Base-by-base conservation (phyloP, 1,140 invertebrate species). In the Acromyrmex heyeri region DNA sequence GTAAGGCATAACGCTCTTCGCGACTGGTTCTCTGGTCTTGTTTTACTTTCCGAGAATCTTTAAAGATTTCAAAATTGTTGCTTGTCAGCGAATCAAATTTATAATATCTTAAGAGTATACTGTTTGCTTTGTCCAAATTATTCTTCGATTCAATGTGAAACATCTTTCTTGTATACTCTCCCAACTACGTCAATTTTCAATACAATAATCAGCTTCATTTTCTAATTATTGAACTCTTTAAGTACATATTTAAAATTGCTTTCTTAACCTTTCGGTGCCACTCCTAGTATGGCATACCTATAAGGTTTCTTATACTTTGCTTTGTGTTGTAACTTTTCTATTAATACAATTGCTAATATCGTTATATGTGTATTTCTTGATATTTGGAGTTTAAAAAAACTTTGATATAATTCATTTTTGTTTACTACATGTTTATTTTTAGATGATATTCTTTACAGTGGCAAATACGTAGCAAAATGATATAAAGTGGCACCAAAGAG, bases 11-110 rank as follows among this genome's bases (percentile, higher is more conserved):
- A 14, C 48, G 38, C 57, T 57, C 27, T 64, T 59, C 8, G 21
- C 81, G 21, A 83, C 8, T 16, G n/a, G 3, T 5, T 65, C 62
- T 34, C 30, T 7, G 75, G 48, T 30, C 34, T 2, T 10, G n/a
- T 59, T 83, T 70, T 53, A 21, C 38, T 62, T n/a, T 61, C 16
- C 21, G 34, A 62, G n/a, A 38, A 64, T 55, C n/a, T 81, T 86
- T n/a, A 27, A 72, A 34, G 14, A 72, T 79, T 81, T 34, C 18
- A 7, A 48, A 75, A 62, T 24, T 44, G 1, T 44, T 44, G 14
- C 8, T 76, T 34, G 14, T 6, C 53, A 34, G 7, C 14, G 34
- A 61, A 30, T 27, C 4, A 6, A 48, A 21, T n/a, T 50, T 48
- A 77, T 16, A 50, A 6, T 55, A 77, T 30, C 7, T 62, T 64